Evolutionary conservation across 2,888 invertebrate genomes (phyloP), one percentile per base, ranked within the genome.

Genomic region (Callosobruchus maculatus): DNA sequence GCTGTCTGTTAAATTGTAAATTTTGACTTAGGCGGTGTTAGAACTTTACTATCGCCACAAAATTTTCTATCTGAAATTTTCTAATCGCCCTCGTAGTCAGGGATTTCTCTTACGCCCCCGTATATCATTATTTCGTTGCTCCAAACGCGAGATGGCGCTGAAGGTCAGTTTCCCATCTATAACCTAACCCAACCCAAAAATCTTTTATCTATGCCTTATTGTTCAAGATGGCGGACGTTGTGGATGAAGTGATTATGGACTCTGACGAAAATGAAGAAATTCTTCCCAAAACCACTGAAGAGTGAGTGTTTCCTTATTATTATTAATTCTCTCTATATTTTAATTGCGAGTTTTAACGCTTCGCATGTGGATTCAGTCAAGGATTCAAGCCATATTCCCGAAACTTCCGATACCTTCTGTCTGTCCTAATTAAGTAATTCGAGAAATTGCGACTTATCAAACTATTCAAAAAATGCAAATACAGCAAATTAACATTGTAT

Each of bases 241-340:
- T 82, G 73, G 85, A 84, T 26, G 85, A 85, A 77, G 78, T 85
- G 74, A 81, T 82, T 67, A 85, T 86, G 84, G 86, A 86, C 73
- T 81, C 81, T 21, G 82, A 81, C 73, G 85, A 86, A 77, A 83
- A 80, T 74, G 84, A 84, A 71, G 85, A 84, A 74, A 85, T 87
- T 76, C 83, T 87, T 73, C 83, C 85, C 2, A 84, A 83, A 79
- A 84, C 82, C 76, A 81, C 83, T n/a, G 86, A 85, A 82, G 85
- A 86, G 88, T 87, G 78, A 87, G 88, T 87, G 73, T 49, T 18
- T 49, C 49, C 7, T 49, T 18, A 49, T 18, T 1, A 18, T 49
- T 49, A 18, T 49, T 49, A 49, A 49, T 49, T 49, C 13, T 1
- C 13, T 1, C 4, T 49, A 49, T 49, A 3, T 7, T 49, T 49